phyloP scores from a whole-genome alignment of 2,113 vertebrate species.

The Rhea americana region DNA sequence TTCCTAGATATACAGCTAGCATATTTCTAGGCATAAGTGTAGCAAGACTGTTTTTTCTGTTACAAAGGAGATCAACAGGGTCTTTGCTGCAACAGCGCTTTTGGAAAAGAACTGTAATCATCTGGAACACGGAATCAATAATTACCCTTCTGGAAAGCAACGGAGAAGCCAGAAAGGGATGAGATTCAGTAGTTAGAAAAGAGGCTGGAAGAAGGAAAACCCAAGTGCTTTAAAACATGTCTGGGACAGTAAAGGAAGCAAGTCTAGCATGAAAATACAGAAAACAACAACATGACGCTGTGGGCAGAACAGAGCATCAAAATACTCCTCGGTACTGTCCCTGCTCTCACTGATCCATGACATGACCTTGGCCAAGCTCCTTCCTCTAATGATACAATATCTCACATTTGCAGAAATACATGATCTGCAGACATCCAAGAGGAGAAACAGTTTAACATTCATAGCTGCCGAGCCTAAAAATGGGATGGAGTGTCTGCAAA shows the following conservation, averaged over 20 bases:
- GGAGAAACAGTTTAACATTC: neutral
- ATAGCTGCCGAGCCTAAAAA: neutral
- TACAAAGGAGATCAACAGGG: neutral
- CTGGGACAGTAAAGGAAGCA: neutral
- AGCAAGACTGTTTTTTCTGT: no score
- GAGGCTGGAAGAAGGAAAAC: neutral
- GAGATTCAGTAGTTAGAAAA: neutral
- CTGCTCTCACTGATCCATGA: no score
- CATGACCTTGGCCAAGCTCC: neutral
- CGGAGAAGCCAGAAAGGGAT: neutral
- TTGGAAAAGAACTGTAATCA: no score
- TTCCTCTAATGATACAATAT: neutral
- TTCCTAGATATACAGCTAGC: neutral
- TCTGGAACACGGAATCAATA: accelerated
- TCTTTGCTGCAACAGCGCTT: neutral
- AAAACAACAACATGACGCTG: neutral
- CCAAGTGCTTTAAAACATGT: neutral
- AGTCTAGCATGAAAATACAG: neutral
- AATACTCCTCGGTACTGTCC: neutral
- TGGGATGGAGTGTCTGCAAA: neutral
- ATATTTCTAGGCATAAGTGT: accelerated
- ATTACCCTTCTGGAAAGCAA: neutral
- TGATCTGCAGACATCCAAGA: neutral
- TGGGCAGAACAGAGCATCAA: no score
- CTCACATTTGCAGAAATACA: neutral